These are phyloP conservation scores for Tholera decimalis DNA, from an alignment of 2,888 invertebrate species.

Conservation along the genomic window DNA sequence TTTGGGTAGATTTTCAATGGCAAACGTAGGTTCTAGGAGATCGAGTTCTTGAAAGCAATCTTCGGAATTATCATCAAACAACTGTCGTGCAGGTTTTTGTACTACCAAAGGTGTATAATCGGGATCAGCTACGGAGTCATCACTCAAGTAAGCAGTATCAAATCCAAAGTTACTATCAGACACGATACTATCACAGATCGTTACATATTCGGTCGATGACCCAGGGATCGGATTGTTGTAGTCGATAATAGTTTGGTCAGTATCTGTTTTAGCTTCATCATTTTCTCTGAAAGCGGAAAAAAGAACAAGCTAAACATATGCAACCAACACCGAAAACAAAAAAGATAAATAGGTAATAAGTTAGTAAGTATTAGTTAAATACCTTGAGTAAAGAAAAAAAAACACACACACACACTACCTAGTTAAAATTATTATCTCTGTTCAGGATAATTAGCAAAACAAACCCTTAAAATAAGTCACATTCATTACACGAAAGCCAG, in stretches of 20 bases:
- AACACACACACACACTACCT: background rate
- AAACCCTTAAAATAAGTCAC: conserved; percentile 30
- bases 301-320: conserved; percentile 17
- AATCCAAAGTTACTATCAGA: conserved; percentile 33
- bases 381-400: conserved; percentile 1
- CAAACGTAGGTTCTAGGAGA: conserved; percentile 44
- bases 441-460: conserved; percentile 22
- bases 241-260: conserved; percentile 33
- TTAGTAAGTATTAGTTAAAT: conserved; percentile 16
- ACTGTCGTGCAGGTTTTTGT: conserved; percentile 30
- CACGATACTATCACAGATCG: conserved; percentile 33
- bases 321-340: conserved; percentile 20
- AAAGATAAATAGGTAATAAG: conserved; percentile 4
- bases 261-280: conserved; percentile 37
- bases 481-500: conserved; percentile 30
- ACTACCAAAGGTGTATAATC: conserved; percentile 36
- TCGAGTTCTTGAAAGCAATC: conserved; percentile 38
- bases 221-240: conserved; percentile 31
- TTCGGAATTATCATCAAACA: conserved; percentile 35
- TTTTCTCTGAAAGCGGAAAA: conserved; percentile 34
- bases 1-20: conserved; percentile 20
- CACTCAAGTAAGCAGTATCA: conserved; percentile 36
- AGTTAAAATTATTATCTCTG: conserved; percentile 14
- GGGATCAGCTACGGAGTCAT: conserved; percentile 39
- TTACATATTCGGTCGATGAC: conserved; percentile 28